These are phyloP conservation scores for Melanotaenia duboulayi DNA, from an alignment of 2,113 vertebrate genomes.

Conservation along the genomic window DNA sequence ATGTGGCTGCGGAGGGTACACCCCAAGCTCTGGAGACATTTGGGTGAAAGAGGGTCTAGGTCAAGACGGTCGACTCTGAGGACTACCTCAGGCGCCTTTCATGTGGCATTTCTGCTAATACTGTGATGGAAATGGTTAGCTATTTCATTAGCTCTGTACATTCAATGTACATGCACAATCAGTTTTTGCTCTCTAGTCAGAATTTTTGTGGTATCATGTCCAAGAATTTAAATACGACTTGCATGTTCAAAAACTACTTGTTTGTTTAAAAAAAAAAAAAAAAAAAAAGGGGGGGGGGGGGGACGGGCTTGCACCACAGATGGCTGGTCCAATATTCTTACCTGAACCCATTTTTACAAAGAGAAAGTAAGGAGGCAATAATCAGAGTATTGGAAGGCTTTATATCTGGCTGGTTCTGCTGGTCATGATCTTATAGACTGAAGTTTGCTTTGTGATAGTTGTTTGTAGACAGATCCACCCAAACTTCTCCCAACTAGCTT, in stretches of 20 bases:
- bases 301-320: no score
- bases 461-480: no score
- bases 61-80: constrained; percentile 45
- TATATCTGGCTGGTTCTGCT: no score
- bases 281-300: no score
- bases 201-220: background rate
- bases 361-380: background rate
- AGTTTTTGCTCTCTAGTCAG: background rate
- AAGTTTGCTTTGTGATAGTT: no score
- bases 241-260: background rate
- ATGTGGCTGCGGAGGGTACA: constrained; percentile 48
- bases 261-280: background rate
- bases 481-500: no score
- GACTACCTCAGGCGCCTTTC: constrained; percentile 27
- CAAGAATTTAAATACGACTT: background rate
- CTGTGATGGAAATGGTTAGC: constrained; percentile 33
- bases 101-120: constrained; percentile 57
- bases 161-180: no score
- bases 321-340: no score
- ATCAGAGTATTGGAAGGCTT: no score
- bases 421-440: no score
- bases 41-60: constrained; percentile 64
- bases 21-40: constrained; percentile 46
- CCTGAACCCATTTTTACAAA: no score
- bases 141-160: constrained; percentile 16